A percentile compares a stretch with the other conserved stretches of the same genome.
These are phyloP conservation scores for Chelonus insularis DNA, from an alignment of 1,140 invertebrate genomes.

Conservation along the genomic window DNA sequence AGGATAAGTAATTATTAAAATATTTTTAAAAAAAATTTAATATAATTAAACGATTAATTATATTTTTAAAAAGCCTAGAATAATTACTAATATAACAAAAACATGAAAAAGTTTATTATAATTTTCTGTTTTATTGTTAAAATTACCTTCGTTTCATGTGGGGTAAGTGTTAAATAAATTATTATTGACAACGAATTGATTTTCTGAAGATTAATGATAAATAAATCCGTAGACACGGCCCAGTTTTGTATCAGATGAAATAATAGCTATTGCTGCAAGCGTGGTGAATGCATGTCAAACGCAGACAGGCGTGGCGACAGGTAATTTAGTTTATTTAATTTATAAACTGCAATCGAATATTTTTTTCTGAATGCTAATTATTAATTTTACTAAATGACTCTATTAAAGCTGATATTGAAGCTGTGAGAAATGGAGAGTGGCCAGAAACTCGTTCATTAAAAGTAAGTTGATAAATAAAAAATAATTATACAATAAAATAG, in stretches of 20 bases:
- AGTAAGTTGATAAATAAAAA: no score
- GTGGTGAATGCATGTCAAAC: slow-evolving; percentile 53
- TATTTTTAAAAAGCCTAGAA: no score
- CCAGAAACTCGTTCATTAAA: slow-evolving; percentile 44
- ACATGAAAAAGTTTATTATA: slow-evolving; percentile 25
- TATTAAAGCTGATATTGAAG: slow-evolving; percentile 48
- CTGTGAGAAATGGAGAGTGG: slow-evolving; percentile 48
- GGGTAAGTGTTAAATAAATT: slow-evolving; percentile 29
- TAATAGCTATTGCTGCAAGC: slow-evolving; percentile 47
- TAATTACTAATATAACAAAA: no score
- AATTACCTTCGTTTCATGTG: slow-evolving; percentile 18
- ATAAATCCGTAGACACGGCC: slow-evolving; percentile 41
- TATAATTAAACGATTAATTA: no score
- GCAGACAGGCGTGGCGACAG: slow-evolving; percentile 48
- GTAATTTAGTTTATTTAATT: slow-evolving; percentile 34
- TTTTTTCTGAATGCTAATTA: slow-evolving; percentile 7
- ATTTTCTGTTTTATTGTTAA: slow-evolving; percentile 25
- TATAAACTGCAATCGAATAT: neutral
- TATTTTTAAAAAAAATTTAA: no score
- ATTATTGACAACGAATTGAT: neutral
- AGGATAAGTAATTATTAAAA: no score
- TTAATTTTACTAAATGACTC: slow-evolving; percentile 14
- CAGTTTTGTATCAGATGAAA: slow-evolving; percentile 51
- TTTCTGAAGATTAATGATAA: neutral
- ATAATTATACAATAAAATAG: no score